phyloP scores from a whole-genome alignment of 1,140 invertebrate genomes.

The Leptinotarsa lineolata region DNA sequence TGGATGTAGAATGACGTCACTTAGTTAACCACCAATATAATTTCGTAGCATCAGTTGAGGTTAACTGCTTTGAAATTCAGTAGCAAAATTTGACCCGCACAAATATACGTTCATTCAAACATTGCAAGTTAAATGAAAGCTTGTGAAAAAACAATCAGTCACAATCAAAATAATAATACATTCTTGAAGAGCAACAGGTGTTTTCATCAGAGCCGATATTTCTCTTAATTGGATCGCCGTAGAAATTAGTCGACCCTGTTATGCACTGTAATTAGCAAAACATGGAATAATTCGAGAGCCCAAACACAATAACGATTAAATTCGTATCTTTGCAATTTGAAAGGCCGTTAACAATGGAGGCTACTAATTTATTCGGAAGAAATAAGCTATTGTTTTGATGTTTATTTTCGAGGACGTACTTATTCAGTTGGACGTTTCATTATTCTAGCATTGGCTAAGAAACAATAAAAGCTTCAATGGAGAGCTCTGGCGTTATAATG shows the following conservation, averaged over 20 bases:
- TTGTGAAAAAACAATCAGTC: no score
- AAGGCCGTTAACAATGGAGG: not conserved
- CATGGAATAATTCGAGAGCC: not conserved
- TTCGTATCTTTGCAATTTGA: not conserved
- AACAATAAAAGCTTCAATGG: not conserved
- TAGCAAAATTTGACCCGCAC: no score
- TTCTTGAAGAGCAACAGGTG: not conserved
- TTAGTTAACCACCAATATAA: no score
- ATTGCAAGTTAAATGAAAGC: no score
- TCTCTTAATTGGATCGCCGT: not conserved
- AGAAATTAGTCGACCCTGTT: not conserved
- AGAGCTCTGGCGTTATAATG: not conserved
- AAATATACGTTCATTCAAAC: no score
- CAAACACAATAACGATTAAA: not conserved
- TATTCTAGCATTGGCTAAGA: not conserved
- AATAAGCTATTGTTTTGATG: slow-evolving; percentile 8
- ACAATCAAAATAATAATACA: no score
- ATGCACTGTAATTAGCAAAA: not conserved
- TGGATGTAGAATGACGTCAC: no score
- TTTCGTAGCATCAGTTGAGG: no score
- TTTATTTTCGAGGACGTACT: slow-evolving; percentile 3
- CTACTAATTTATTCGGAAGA: not conserved
- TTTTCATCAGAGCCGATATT: not conserved
- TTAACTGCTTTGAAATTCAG: no score
- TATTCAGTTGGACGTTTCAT: not conserved